phyloP scores from a whole-genome alignment of 1,140 invertebrate genomes.

The Goniozus legneri region DNA sequence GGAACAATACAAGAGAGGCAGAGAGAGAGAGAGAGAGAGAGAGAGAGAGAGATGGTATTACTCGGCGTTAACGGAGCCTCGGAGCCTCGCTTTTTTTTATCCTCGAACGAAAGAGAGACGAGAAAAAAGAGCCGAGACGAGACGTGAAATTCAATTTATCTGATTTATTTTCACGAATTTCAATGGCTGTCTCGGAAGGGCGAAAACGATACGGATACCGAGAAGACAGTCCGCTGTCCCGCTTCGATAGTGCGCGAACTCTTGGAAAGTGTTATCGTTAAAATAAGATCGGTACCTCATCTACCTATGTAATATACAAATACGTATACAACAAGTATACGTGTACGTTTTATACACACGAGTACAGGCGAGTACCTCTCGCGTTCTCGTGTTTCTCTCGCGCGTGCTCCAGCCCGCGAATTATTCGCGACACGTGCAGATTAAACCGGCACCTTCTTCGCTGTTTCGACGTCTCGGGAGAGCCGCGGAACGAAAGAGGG shows the following conservation, averaged over 20 bases:
- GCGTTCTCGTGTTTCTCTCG: slow-evolving; percentile 28
- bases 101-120: background rate
- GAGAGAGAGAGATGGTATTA: slow-evolving; percentile 1
- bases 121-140: background rate
- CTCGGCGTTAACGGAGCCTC: background rate
- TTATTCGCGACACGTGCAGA: slow-evolving; percentile 28
- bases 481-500: no score
- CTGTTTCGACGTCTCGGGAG: no score
- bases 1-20: slow-evolving; percentile 9
- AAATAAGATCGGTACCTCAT: no score
- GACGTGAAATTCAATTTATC: no score
- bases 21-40: background rate
- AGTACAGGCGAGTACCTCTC: background rate
- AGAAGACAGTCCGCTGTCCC: no score
- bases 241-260: no score
- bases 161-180: no score
- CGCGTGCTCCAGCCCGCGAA: slow-evolving; percentile 30
- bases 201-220: no score
- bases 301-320: no score
- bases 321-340: no score
- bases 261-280: no score
- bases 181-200: no score
- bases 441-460: slow-evolving; percentile 4
- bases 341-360: background rate
- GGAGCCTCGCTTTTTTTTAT: background rate